phyloP scores from a whole-genome alignment of 2,888 invertebrate genomes.

The Melanophora roralis region DNA sequence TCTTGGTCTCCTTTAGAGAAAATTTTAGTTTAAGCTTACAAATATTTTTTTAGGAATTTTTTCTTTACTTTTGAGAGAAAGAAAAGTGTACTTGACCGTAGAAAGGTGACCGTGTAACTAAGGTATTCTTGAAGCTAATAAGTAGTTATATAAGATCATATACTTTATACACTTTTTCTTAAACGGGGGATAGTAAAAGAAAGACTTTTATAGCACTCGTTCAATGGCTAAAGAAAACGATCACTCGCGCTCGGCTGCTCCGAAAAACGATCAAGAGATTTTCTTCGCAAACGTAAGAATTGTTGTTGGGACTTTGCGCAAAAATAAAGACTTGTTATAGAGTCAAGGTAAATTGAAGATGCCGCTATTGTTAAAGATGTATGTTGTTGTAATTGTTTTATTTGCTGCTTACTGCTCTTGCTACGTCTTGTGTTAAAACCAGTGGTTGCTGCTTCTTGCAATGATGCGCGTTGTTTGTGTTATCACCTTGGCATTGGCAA shows the following conservation, averaged over 20 bases:
- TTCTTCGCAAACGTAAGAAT: slow-evolving; percentile 16
- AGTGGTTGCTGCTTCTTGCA: slow-evolving; percentile 49
- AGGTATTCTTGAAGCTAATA: slow-evolving; percentile 74
- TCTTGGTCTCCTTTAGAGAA: slow-evolving; percentile 40
- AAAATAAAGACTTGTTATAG: slow-evolving; percentile 54
- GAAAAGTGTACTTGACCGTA: slow-evolving; percentile 76
- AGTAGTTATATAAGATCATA: slow-evolving; percentile 77
- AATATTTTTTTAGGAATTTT: slow-evolving; percentile 19
- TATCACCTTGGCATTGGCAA: slow-evolving; percentile 75
- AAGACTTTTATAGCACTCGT: slow-evolving; percentile 48
- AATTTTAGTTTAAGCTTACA: slow-evolving; percentile 26
- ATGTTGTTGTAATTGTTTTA: background rate
- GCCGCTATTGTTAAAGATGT: slow-evolving; percentile 58
- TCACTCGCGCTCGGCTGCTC: slow-evolving; percentile 39
- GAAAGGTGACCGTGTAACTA: slow-evolving; percentile 77
- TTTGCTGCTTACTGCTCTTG: slow-evolving; percentile 34
- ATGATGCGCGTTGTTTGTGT: slow-evolving; percentile 68
- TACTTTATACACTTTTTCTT: slow-evolving; percentile 68
- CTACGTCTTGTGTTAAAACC: background rate
- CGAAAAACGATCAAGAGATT: slow-evolving; percentile 26
- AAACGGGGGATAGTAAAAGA: slow-evolving; percentile 40
- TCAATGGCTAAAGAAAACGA: slow-evolving; percentile 19
- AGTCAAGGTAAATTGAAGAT: slow-evolving; percentile 63
- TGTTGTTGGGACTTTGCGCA: slow-evolving; percentile 53
- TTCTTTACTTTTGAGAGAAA: slow-evolving; percentile 59